Conservation (phyloP, 2,113 vertebrate species). For the Sceloporus tristichus region DNA sequence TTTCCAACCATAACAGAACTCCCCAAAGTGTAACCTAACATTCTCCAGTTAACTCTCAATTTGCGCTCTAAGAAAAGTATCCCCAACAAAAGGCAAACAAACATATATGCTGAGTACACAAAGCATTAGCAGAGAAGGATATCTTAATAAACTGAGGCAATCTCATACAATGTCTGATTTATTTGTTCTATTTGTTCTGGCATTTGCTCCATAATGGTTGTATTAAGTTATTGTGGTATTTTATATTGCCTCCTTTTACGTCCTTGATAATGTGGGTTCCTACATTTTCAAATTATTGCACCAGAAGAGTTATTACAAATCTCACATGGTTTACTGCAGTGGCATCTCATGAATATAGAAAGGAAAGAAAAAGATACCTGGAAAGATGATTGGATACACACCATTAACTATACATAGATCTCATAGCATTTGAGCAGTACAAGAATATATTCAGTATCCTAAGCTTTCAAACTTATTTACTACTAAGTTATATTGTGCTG, state of each 20-base stretch:
- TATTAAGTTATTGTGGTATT: constrained; percentile 60
- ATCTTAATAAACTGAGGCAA: not conserved
- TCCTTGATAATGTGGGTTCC: constrained; percentile 79
- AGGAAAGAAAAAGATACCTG: constrained; percentile 41
- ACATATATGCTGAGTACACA: constrained; percentile 5
- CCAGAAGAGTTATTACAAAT: constrained; percentile 76
- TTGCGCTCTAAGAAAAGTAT: not conserved
- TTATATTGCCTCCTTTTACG: constrained; percentile 77
- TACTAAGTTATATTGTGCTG: constrained; percentile 18
- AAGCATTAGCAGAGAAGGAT: not conserved
- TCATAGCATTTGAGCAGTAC: not conserved
- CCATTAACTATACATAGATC: not conserved
- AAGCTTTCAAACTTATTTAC: constrained; percentile 43
- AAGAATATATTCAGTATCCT: not conserved
- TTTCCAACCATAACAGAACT: too few species aligned
- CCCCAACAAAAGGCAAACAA: not conserved
- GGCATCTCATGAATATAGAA: constrained; percentile 73
- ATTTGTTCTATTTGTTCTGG: constrained; percentile 14
- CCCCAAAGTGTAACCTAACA: too few species aligned
- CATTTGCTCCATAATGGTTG: constrained; percentile 25
- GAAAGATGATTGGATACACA: not conserved
- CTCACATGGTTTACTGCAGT: constrained; percentile 71
- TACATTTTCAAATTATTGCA: constrained; percentile 80
- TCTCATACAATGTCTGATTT: not conserved
- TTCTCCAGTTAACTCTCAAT: not conserved